Percentiles rank a stretch among this genome's conserved stretches.
These are phyloP conservation scores for Sapayoa aenigma DNA, from an alignment of 2,113 vertebrate genomes.

Conservation along the genomic window DNA sequence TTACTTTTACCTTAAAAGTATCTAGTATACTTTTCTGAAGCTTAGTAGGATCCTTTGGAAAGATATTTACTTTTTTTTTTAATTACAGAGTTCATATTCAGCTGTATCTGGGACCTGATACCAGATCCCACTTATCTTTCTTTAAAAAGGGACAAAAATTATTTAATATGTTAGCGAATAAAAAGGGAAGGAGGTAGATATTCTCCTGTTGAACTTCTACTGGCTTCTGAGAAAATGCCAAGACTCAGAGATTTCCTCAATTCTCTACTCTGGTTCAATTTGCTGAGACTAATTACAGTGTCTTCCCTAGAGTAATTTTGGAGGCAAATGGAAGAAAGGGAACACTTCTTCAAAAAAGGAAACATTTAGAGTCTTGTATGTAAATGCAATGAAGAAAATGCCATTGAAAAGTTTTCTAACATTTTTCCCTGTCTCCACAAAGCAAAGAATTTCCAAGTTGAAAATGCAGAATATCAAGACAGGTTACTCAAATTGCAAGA, in stretches of 20 bases:
- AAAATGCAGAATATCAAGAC: background rate
- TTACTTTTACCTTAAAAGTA: background rate
- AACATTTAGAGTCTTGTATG: background rate
- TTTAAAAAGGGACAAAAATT: background rate
- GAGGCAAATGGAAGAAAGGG: background rate
- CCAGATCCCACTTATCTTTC: background rate
- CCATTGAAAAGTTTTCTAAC: background rate
- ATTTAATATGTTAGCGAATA: background rate
- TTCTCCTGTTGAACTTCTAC: background rate
- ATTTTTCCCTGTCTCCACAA: background rate
- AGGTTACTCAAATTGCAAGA: background rate
- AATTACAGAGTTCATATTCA: background rate
- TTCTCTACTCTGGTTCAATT: constrained; percentile 24
- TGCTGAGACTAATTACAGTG: constrained; percentile 41
- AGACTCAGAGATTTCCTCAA: background rate
- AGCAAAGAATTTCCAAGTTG: background rate
- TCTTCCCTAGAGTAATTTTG: constrained; percentile 6
- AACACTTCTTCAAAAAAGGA: background rate
- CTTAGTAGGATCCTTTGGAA: background rate
- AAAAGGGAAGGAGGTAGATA: background rate
- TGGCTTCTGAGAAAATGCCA: constrained; percentile 2
- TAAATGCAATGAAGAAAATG: background rate
- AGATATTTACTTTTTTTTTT: background rate
- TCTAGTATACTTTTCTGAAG: background rate
- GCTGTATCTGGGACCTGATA: background rate